Evolutionary conservation across 2,888 invertebrate genomes (phyloP), one percentile per base, ranked within the genome.

Genomic region (Allolobophora icterica): DNA sequence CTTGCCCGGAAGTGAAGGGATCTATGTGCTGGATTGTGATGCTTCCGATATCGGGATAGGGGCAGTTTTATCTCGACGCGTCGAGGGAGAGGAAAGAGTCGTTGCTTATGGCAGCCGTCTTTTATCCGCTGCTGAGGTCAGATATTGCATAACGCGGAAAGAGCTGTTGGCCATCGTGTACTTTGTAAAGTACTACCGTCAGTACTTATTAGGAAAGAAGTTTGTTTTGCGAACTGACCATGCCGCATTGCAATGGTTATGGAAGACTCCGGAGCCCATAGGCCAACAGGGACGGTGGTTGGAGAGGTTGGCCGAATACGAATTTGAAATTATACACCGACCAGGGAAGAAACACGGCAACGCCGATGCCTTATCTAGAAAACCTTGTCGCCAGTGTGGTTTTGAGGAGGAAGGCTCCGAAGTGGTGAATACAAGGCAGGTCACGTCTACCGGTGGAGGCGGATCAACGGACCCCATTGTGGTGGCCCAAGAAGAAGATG

Each of bases 181-280:
- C 30, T 92, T 93, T 91, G 91, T 93, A 15, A 92, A 92, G 58
- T 91, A 93, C 35, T 94, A 92, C 89, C 89, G 92, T 42, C 93
- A 92, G 84, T 94, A 93, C 89, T 91, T 94, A n/a, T 92, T 91
- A 84, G 93, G 93, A 15, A 87, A 91, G 89, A 24, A 92, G 21
- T 93, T 93, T 91, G 34, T 91, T 13, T 91, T 93, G 2, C 84
- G 93, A n/a, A 93, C 93, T 34, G 93, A 93, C 91, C 93, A 94
- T 91, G 91, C 92, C 11, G 92, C 93, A 13, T 90, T 93, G 8
- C 34, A 24, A 24, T 93, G 93, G 92, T 45, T 92, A 34, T 84
- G 91, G 30, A 92, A 90, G 4, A 92, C 92, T n/a, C 92, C 91
- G 52, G 89, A 92, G 0, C 92, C 92, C 0, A 92, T 92, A 38